Percentiles rank a stretch among this genome's conserved stretches.
These are phyloP conservation scores for Heteromormyrus szaboi DNA, from an alignment of 2,797 vertebrate species.

Conservation along the genomic window DNA sequence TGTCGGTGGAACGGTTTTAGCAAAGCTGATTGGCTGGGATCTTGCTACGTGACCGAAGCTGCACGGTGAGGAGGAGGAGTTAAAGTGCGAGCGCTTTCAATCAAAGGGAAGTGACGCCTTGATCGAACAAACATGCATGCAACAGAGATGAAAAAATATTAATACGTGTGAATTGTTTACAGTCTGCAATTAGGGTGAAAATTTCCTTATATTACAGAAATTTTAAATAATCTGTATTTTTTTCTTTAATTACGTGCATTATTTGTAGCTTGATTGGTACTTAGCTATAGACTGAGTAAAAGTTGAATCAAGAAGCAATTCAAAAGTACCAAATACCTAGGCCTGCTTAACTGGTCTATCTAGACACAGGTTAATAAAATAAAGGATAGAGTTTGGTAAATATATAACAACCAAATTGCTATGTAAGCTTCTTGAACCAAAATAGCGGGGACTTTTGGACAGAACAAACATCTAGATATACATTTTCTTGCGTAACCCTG, in stretches of 20 bases:
- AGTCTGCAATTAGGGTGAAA: background rate
- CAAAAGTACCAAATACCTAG: background rate
- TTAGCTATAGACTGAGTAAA: background rate
- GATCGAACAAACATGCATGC: background rate
- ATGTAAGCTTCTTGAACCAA: background rate
- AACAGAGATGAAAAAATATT: background rate
- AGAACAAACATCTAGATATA: background rate
- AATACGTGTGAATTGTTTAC: background rate
- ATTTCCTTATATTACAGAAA: background rate
- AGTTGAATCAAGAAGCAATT: background rate
- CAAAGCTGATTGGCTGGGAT: conserved; percentile 55
- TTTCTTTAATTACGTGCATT: background rate
- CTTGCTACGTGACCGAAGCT: conserved; percentile 61
- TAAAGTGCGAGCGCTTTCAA: conserved; percentile 31
- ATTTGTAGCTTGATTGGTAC: background rate
- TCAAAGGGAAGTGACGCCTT: conserved; percentile 34
- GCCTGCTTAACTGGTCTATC: background rate
- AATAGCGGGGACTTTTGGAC: conserved; percentile 2
- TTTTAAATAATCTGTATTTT: background rate
- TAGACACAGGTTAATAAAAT: background rate
- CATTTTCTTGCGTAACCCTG: background rate
- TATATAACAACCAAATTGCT: background rate
- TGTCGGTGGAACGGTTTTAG: conserved; percentile 55
- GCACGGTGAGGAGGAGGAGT: conserved; percentile 47
- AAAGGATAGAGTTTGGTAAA: background rate